phyloP scores from a whole-genome alignment of 2,888 invertebrate genomes.

The Petrolisthes manimaculis region DNA sequence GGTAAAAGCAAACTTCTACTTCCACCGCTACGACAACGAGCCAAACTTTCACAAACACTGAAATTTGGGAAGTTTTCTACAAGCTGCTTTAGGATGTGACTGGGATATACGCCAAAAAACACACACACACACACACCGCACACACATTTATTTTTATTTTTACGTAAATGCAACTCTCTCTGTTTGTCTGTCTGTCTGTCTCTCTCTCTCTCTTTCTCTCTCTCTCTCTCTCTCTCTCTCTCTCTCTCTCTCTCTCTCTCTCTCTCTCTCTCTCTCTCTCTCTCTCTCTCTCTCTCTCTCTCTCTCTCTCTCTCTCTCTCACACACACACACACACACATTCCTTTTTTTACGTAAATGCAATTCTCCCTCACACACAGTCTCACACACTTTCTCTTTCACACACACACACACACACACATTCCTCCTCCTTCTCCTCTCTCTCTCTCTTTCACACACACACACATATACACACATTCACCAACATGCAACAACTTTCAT shows the following conservation, averaged over 20 bases:
- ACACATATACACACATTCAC: constrained; percentile 19
- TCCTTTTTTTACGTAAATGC: not conserved
- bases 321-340: constrained; percentile 26
- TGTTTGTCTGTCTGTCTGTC: no score
- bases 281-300: not conserved
- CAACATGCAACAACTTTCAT: constrained; percentile 44
- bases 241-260: not conserved
- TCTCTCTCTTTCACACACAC: constrained; percentile 20
- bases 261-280: not conserved
- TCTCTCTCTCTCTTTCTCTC: no score
- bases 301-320: not conserved
- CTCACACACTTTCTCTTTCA: constrained; percentile 12
- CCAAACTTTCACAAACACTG: no score
- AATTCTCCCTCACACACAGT: not conserved
- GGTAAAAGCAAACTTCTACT: no score
- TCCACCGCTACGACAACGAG: no score
- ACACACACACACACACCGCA: no score
- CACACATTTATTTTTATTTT: no score
- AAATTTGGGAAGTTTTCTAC: no score
- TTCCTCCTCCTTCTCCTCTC: not conserved
- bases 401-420: constrained; percentile 18
- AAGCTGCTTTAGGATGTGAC: no score
- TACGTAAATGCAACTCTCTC: no score
- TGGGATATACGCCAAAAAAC: no score
- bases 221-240: not conserved